Evolutionary conservation across 2,113 vertebrate genomes (phyloP).

Genomic region (Trematocara stigmaticum): DNA sequence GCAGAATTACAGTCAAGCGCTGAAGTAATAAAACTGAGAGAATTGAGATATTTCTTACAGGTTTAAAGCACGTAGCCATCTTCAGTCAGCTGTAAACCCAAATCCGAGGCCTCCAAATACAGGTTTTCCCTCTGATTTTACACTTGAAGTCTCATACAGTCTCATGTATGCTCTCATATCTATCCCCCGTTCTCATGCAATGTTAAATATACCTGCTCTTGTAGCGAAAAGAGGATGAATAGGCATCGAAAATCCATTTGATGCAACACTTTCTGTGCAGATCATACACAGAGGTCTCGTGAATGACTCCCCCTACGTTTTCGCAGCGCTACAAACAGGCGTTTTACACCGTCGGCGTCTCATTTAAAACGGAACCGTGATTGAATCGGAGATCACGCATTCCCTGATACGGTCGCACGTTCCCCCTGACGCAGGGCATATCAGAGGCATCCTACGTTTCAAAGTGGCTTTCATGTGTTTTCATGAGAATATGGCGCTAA

Average conservation of each 20-base stretch:
- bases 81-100: neutral
- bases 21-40: neutral
- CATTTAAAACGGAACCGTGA: constrained; percentile 57
- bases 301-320: constrained; percentile 50
- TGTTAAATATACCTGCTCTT: constrained; percentile 50
- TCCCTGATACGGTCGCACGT: constrained; percentile 5
- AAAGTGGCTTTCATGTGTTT: constrained; percentile 61
- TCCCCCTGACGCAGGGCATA: constrained; percentile 40
- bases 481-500: constrained; percentile 47
- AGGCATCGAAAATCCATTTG: constrained; percentile 35
- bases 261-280: constrained; percentile 26
- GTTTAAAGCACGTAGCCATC: neutral
- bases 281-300: constrained; percentile 41
- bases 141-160: neutral
- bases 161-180: constrained; percentile 34
- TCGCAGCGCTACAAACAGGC: constrained; percentile 46
- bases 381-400: constrained; percentile 53
- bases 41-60: neutral
- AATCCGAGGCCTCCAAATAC: constrained; percentile 1
- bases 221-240: constrained; percentile 40
- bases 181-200: constrained; percentile 34
- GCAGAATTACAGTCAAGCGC: neutral
- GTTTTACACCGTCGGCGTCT: constrained; percentile 29
- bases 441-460: constrained; percentile 45
- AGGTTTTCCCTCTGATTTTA: constrained; percentile 5